Conservation (phyloP, 2,113 vertebrate genomes). For the Ictidomys tridecemlineatus region DNA sequence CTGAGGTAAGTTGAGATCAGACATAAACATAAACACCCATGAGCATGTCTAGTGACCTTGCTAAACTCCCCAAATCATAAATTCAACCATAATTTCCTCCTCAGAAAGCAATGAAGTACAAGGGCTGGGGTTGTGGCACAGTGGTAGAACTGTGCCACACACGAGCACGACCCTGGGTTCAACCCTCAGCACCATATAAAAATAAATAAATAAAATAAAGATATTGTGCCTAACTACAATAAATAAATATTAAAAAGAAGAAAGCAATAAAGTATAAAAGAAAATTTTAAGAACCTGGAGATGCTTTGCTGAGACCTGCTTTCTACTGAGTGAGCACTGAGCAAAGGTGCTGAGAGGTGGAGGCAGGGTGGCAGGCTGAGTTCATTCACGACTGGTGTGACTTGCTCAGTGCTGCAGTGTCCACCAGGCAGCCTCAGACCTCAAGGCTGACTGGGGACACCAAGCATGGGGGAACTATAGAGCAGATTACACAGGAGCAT, state of each 20-base stretch:
- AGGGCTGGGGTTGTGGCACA: background rate
- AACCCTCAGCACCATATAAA: no score
- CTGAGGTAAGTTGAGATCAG: background rate
- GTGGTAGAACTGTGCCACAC: no score
- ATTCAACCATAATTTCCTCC: slow-evolving; percentile 13
- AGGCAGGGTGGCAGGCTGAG: background rate
- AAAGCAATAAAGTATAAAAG: slow-evolving; percentile 23
- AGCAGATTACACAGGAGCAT: background rate
- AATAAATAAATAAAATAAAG: no score
- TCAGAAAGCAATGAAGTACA: slow-evolving; percentile 34
- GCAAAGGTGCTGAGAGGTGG: background rate
- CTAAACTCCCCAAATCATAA: slow-evolving; percentile 33
- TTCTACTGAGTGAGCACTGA: background rate
- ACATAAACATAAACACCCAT: slow-evolving; percentile 15
- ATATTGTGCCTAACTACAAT: no score
- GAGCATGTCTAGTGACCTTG: background rate
- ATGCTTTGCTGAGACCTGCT: background rate
- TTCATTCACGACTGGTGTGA: background rate
- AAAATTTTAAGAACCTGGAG: background rate
- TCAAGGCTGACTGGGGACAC: background rate
- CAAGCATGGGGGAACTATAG: background rate
- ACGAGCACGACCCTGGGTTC: no score
- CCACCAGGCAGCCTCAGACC: background rate
- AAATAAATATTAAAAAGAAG: background rate
- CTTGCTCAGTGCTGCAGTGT: background rate